Conservation (phyloP, 1,140 invertebrate genomes). For the Leptopilina boulardi region DNA sequence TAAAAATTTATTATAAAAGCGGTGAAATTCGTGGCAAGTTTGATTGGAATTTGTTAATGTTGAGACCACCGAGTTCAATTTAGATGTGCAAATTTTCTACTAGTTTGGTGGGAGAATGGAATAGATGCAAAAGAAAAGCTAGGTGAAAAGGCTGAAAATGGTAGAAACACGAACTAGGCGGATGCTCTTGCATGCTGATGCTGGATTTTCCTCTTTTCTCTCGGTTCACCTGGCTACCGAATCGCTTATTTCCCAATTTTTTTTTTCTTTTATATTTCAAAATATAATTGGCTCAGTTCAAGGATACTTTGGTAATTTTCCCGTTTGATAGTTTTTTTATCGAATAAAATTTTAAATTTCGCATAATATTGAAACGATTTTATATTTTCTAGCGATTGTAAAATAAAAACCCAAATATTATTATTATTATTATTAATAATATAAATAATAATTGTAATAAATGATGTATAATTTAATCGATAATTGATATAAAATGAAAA, state of each 20-base stretch:
- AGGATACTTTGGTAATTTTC: neutral
- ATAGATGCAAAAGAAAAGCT: slow-evolving; percentile 36
- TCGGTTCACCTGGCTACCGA: slow-evolving; percentile 54
- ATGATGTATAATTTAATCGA: too few relatives aligned
- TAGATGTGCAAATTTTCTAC: slow-evolving; percentile 53
- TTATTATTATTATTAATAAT: too few relatives aligned
- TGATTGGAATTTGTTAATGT: slow-evolving; percentile 60
- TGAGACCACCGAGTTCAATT: slow-evolving; percentile 53
- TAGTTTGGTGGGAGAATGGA: slow-evolving; percentile 39
- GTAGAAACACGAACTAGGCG: slow-evolving; percentile 61
- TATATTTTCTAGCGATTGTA: too few relatives aligned
- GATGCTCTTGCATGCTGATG: slow-evolving; percentile 59
- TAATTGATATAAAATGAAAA: too few relatives aligned
- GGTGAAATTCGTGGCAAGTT: slow-evolving; percentile 48
- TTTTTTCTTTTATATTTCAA: slow-evolving; percentile 41
- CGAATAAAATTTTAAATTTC: too few relatives aligned
- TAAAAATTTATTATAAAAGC: neutral
- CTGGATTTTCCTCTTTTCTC: slow-evolving; percentile 57
- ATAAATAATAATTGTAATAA: too few relatives aligned
- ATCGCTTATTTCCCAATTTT: slow-evolving; percentile 57
- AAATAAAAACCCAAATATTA: too few relatives aligned
- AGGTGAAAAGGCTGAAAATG: slow-evolving; percentile 45
- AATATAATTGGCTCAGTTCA: neutral
- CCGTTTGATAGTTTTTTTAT: neutral
- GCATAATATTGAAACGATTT: too few relatives aligned